Conservation (phyloP, 35 echinoderm and acorn worm species). For the Patiria miniata region DNA sequence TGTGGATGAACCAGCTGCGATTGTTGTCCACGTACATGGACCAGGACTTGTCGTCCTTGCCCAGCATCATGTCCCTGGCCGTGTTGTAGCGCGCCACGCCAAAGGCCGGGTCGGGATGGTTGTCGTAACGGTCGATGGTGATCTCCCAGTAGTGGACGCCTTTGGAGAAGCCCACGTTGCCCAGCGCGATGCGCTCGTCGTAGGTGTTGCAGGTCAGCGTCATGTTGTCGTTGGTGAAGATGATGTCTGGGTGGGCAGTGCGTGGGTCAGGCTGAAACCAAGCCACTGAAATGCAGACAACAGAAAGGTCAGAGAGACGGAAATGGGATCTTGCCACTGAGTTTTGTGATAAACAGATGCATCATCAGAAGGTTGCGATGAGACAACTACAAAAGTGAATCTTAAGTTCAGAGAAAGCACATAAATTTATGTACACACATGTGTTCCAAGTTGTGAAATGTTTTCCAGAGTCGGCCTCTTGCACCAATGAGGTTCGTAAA, state of each 20-base stretch:
- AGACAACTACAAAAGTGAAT: no score
- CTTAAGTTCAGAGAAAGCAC: no score
- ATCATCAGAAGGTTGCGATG: no score
- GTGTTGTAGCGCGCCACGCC: conserved; percentile 88
- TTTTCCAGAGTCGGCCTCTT: no score
- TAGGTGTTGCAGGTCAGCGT: conserved; percentile 88
- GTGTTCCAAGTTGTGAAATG: no score
- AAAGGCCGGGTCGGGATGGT: conserved; percentile 97
- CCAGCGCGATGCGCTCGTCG: conserved; percentile 90
- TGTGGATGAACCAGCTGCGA: conserved; percentile 99
- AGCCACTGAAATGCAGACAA: conserved; percentile 77
- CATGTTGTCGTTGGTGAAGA: conserved; percentile 95
- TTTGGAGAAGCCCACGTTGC: conserved; percentile 97
- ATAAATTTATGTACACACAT: no score
- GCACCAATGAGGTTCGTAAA: no score
- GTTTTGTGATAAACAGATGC: no score
- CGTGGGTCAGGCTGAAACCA: conserved; percentile 96
- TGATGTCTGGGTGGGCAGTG: conserved; percentile 91
- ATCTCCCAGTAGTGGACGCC: conserved; percentile 99
- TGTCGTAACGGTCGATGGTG: conserved; percentile 96
- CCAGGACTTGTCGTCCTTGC: conserved; percentile 99
- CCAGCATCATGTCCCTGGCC: conserved; percentile 88
- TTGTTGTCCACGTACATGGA: conserved; percentile 99
- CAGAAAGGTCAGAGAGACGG: background rate
- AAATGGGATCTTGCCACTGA: no score